Conservation (phyloP, 30 jellyfish, hydroid and myxozoan genomes). For the Cassiopea andromeda region DNA sequence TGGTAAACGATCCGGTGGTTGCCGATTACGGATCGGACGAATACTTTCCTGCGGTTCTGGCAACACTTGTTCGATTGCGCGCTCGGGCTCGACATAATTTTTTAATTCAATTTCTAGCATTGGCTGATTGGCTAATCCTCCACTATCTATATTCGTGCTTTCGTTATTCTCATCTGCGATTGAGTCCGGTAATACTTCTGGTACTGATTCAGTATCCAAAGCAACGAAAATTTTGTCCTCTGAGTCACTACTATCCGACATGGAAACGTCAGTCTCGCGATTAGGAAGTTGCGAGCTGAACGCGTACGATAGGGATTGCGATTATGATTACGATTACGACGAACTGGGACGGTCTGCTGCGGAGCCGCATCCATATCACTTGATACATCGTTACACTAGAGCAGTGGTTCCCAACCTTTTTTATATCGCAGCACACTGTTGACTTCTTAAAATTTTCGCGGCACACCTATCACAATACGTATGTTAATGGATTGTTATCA, state of each 20-base stretch:
- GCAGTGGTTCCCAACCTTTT: neutral
- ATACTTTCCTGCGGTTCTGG: neutral
- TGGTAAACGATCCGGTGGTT: conserved; percentile 3
- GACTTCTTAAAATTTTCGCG: conserved; percentile 42
- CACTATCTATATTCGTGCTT: neutral
- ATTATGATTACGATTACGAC: too few relatives aligned
- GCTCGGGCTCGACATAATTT: conserved; percentile 2
- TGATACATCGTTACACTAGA: conserved; percentile 19
- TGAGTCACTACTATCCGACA: conserved; percentile 2
- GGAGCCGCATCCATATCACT: neutral
- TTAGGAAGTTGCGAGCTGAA: neutral
- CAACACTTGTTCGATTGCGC: neutral
- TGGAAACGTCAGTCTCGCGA: neutral
- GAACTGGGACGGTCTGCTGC: neutral
- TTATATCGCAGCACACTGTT: conserved; percentile 5
- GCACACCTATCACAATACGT: neutral
- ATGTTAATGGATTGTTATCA: conserved; percentile 16
- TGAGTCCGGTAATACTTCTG: neutral
- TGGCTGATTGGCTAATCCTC: neutral
- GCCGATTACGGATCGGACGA: conserved; percentile 13
- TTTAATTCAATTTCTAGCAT: neutral
- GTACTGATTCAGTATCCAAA: neutral
- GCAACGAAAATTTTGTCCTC: neutral
- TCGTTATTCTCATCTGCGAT: neutral
- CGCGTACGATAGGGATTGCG: neutral